A percentile compares a stretch with the other conserved stretches of the same genome.
Evolutionary conservation across 2,888 invertebrate genomes (phyloP).

Genomic region (Rhopalosiphum nymphaeae): DNA sequence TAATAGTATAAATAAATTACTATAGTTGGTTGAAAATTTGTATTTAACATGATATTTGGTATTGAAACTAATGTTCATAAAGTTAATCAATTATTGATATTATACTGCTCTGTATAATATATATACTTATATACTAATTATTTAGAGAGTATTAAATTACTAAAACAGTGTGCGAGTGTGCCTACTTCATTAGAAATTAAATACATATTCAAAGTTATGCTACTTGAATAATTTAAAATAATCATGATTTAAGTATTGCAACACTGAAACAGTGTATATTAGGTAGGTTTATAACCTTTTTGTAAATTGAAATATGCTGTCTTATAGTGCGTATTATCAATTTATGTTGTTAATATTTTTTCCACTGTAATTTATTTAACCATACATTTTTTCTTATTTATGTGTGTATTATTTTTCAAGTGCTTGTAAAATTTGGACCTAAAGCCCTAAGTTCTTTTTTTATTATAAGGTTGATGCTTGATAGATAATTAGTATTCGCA

Average conservation of each 20-base stretch:
- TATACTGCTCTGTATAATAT: neutral
- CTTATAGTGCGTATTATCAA: neutral
- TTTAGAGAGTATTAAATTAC: neutral
- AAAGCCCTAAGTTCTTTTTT: too few species aligned
- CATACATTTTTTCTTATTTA: too few species aligned
- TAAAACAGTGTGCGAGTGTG: neutral
- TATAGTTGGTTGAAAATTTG: neutral
- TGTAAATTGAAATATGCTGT: neutral
- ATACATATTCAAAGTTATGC: neutral
- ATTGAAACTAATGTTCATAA: neutral
- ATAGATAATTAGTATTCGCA: neutral
- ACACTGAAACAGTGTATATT: neutral
- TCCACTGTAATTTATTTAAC: neutral
- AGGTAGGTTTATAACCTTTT: neutral
- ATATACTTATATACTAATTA: neutral
- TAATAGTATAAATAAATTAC: neutral
- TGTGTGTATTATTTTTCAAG: too few species aligned
- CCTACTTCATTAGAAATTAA: neutral
- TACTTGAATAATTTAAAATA: slow-evolving; percentile 22
- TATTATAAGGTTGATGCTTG: neutral
- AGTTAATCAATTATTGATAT: neutral
- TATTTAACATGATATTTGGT: neutral
- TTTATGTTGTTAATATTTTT: neutral
- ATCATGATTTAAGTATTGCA: neutral
- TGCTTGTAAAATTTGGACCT: neutral